phyloP scores from a whole-genome alignment of 2,888 invertebrate species.

The Andricus quercusramuli region DNA sequence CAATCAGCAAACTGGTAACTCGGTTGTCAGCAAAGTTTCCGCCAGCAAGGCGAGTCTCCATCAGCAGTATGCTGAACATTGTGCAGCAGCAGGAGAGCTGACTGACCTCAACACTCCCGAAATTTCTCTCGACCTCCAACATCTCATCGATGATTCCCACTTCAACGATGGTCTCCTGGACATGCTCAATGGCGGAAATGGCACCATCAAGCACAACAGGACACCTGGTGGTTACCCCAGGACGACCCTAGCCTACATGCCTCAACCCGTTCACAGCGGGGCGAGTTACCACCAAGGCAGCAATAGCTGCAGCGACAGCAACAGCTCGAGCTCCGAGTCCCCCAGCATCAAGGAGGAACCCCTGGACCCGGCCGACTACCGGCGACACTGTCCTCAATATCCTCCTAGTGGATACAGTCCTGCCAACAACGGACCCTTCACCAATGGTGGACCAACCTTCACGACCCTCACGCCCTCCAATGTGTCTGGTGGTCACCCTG shows the following conservation, averaged over 20 bases:
- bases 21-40: slow-evolving; percentile 76
- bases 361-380: slow-evolving; percentile 87
- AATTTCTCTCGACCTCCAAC: slow-evolving; percentile 94
- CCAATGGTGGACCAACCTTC: slow-evolving; percentile 79
- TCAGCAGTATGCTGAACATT: slow-evolving; percentile 87
- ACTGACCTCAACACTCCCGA: slow-evolving; percentile 95
- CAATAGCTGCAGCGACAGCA: slow-evolving; percentile 82
- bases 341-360: slow-evolving; percentile 94
- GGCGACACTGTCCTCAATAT: slow-evolving; percentile 82
- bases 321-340: slow-evolving; percentile 84
- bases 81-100: slow-evolving; percentile 84
- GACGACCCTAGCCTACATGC: slow-evolving; percentile 89
- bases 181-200: slow-evolving; percentile 82
- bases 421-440: slow-evolving; percentile 74
- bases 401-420: slow-evolving; percentile 77
- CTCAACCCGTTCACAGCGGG: slow-evolving; percentile 93
- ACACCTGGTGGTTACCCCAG: slow-evolving; percentile 72
- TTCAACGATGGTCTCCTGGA: slow-evolving; percentile 94
- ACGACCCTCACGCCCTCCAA: slow-evolving; percentile 82
- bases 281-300: slow-evolving; percentile 82
- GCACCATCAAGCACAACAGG: slow-evolving; percentile 77
- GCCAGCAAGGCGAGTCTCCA: slow-evolving; percentile 84
- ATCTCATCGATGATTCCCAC: slow-evolving; percentile 93
- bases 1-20: slow-evolving; percentile 81
- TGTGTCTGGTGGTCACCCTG: slow-evolving; percentile 64